Evolutionary conservation across 92 coral and sea anemone genomes (phyloP).

Genomic region (Phenganax subtilis): DNA sequence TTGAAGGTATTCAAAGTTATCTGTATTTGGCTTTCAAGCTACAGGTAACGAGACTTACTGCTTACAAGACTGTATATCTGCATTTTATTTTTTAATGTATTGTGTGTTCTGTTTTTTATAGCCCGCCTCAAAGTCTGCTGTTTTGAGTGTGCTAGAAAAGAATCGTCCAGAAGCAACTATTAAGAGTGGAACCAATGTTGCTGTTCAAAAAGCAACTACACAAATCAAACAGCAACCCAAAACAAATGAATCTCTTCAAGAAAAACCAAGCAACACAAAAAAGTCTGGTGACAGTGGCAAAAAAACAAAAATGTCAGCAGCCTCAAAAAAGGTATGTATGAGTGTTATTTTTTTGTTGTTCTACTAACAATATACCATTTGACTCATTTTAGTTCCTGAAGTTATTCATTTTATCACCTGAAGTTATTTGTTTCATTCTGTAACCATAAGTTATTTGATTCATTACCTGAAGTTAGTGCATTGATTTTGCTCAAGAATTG

Average conservation of each 20-base stretch:
- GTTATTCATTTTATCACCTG: too few species aligned
- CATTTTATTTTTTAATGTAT: not conserved
- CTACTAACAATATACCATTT: too few species aligned
- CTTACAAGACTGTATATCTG: not conserved
- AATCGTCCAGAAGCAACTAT: slow-evolving; percentile 67
- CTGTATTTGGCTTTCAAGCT: not conserved
- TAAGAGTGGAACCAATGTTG: slow-evolving; percentile 53
- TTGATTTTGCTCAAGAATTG: too few species aligned
- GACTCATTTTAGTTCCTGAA: too few species aligned
- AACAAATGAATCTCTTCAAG: slow-evolving; percentile 33
- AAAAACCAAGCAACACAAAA: slow-evolving; percentile 39
- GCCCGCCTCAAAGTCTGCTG: slow-evolving; percentile 83
- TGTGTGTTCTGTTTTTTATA: slow-evolving; percentile 18
- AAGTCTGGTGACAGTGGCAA: slow-evolving; percentile 48
- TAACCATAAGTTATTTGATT: too few species aligned
- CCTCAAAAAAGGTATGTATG: not conserved
- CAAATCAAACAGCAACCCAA: slow-evolving; percentile 41
- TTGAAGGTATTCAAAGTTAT: slow-evolving; percentile 59
- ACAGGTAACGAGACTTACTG: not conserved
- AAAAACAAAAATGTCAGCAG: slow-evolving; percentile 39
- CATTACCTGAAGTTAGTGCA: too few species aligned
- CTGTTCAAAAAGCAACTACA: slow-evolving; percentile 53
- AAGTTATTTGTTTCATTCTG: too few species aligned
- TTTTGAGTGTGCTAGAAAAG: slow-evolving; percentile 72
- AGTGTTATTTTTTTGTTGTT: not conserved